Evolutionary conservation across 2,113 vertebrate genomes (phyloP), one percentile per base, ranked within the genome.

Genomic region (Nibea coibor): DNA sequence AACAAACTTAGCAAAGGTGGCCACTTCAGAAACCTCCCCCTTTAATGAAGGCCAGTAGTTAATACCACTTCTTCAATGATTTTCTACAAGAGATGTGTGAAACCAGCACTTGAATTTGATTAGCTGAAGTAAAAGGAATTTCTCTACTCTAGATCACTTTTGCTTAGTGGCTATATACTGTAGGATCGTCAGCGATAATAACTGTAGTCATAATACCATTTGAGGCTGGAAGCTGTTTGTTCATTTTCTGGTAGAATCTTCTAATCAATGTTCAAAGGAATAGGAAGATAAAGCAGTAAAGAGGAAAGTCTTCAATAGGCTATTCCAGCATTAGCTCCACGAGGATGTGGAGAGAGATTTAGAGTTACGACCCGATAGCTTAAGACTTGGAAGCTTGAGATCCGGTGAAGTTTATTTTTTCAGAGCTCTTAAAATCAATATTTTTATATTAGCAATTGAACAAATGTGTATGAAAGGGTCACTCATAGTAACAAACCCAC

Each of bases 91-190:
- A 12, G 59, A 35, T 58, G 17, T 48, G 19, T 42, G 47, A 74
- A 72, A 64, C 42, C 47, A 78, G 61, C 19, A 61, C 42, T 74
- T 62, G 31, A 66, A 66, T 78, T 66, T 66, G 35, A 84, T 70
- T 62, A 54, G 9, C 16, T 56, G 11, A 70, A 73, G 16, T 43
- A 59, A 15, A 72, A 62, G 53, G 22, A 59, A 31, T 58, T 75
- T 5, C 24, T 59, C 20, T 20, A 17, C 45, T 61, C 31, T 31
- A 5, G 24, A 59, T 71, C 47, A n/a, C 56, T 51, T 69, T 56
- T 10, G 9, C 22, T 56, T 31, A 57, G 31, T 31, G 28, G 11
- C 4, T 5, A 54, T 35, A 35, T 35, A 2, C 24, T 26, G 24
- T 26, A 35, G 31, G 31, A 8, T 5, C 43, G 12, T 14, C 56